phyloP scores from a whole-genome alignment of 2,888 invertebrate genomes.

The Himalopsyche tibetana region DNA sequence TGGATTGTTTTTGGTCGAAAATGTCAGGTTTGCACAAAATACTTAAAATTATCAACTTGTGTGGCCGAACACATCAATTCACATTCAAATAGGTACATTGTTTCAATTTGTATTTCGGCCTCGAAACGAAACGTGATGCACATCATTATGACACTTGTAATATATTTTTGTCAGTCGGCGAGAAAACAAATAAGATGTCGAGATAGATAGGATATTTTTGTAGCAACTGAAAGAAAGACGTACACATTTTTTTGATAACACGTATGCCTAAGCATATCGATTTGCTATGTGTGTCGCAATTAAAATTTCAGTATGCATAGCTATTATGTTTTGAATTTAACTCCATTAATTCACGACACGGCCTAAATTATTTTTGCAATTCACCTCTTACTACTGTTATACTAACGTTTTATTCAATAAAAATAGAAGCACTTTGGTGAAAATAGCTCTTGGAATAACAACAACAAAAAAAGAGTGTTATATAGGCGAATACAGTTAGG shows the following conservation, averaged over 20 bases:
- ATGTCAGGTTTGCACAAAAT: neutral
- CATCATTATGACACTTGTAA: conserved; percentile 13
- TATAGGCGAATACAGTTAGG: conserved; percentile 14
- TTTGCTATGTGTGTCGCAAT: too few relatives aligned
- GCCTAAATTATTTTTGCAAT: conserved; percentile 9
- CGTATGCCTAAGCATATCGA: too few relatives aligned
- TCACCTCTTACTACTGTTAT: neutral
- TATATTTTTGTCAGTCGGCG: neutral
- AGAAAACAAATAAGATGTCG: neutral
- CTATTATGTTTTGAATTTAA: neutral
- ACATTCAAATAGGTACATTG: conserved; percentile 14
- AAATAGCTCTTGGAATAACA: neutral
- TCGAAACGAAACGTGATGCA: conserved; percentile 21
- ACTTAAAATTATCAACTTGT: conserved; percentile 3
- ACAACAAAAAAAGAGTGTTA: neutral
- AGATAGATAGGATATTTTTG: too few relatives aligned
- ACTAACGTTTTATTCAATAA: neutral
- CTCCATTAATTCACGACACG: neutral
- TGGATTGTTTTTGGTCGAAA: too few relatives aligned
- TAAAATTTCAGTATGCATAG: too few relatives aligned
- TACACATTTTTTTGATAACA: too few relatives aligned
- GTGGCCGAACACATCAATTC: neutral
- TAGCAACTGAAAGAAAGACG: too few relatives aligned
- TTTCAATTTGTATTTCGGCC: conserved; percentile 15
- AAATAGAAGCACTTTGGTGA: conserved; percentile 5